Evolutionary conservation across 2,113 vertebrate species (phyloP).

Genomic region (Melanostigma gelatinosum): DNA sequence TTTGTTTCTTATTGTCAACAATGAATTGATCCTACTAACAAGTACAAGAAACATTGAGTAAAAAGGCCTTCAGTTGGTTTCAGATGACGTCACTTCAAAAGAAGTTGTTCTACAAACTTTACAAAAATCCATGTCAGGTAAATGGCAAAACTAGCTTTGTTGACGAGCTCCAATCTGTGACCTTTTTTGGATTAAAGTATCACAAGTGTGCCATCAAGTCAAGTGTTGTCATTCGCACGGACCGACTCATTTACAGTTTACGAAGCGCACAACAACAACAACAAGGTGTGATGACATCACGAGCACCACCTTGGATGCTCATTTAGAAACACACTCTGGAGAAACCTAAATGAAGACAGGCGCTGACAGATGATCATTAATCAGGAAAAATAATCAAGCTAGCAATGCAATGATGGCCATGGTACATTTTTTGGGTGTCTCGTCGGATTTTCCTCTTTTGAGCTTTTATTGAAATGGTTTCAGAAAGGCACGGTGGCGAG

Average conservation of each 20-base stretch:
- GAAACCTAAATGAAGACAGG: conserved; percentile 19
- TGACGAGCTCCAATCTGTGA: neutral
- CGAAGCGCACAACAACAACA: conserved; percentile 14
- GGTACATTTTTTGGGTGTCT: conserved; percentile 51
- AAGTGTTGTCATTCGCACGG: neutral
- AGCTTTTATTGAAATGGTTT: conserved; percentile 73
- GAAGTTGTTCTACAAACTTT: neutral
- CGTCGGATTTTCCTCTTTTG: conserved; percentile 60
- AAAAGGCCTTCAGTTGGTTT: neutral
- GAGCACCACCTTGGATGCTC: neutral
- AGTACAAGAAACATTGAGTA: neutral
- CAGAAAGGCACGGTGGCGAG: conserved; percentile 48
- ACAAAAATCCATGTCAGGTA: neutral
- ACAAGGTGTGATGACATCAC: conserved; percentile 23
- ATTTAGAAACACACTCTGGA: conserved; percentile 2
- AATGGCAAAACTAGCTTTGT: neutral
- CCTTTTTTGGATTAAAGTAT: neutral
- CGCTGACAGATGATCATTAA: conserved; percentile 45
- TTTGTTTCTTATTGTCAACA: neutral
- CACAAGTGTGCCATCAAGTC: neutral
- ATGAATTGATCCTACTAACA: neutral
- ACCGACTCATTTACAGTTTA: conserved; percentile 18
- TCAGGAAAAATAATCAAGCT: conserved; percentile 54
- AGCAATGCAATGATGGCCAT: conserved; percentile 53
- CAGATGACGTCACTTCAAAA: neutral